These are phyloP conservation scores for Lithophane ornitopus DNA, from an alignment of 2,888 invertebrate genomes.

Conservation along the genomic window DNA sequence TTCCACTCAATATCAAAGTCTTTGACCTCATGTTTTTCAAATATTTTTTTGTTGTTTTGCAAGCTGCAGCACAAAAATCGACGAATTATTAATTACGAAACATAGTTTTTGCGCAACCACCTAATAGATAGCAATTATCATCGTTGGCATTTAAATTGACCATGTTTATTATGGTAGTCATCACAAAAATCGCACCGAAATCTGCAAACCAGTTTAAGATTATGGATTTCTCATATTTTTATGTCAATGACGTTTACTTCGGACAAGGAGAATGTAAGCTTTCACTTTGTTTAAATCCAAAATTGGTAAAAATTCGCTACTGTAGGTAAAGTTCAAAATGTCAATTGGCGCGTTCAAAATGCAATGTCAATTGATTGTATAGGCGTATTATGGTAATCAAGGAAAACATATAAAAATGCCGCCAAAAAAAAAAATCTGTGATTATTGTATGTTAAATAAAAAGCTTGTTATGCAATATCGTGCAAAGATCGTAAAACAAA, in stretches of 20 bases:
- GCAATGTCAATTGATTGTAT: too few relatives aligned
- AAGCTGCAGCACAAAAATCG: slow-evolving; percentile 12
- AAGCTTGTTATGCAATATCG: not conserved
- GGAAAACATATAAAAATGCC: not conserved
- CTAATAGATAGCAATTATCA: slow-evolving; percentile 35
- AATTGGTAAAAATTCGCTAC: not conserved
- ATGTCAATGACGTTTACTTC: slow-evolving; percentile 31
- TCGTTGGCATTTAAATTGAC: slow-evolving; percentile 43
- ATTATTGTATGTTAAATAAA: not conserved
- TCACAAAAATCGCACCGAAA: slow-evolving; percentile 18
- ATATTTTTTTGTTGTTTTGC: slow-evolving; percentile 3
- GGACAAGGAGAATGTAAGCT: slow-evolving; percentile 31
- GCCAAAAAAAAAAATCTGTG: not conserved
- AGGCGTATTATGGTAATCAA: not conserved
- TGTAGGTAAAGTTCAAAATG: slow-evolving; percentile 8
- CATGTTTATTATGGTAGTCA: slow-evolving; percentile 27
- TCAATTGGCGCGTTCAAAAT: not conserved
- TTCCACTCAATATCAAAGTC: slow-evolving; percentile 23
- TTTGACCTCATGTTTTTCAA: slow-evolving; percentile 32
- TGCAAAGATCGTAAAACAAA: slow-evolving; percentile 29
- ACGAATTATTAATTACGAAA: slow-evolving; percentile 28
- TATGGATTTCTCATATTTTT: slow-evolving; percentile 44
- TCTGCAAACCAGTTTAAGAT: slow-evolving; percentile 41
- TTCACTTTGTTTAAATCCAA: slow-evolving; percentile 51
- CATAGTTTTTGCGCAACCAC: slow-evolving; percentile 33